Conservation (phyloP, 2,113 vertebrate genomes). For the Pristiophorus japonicus region DNA sequence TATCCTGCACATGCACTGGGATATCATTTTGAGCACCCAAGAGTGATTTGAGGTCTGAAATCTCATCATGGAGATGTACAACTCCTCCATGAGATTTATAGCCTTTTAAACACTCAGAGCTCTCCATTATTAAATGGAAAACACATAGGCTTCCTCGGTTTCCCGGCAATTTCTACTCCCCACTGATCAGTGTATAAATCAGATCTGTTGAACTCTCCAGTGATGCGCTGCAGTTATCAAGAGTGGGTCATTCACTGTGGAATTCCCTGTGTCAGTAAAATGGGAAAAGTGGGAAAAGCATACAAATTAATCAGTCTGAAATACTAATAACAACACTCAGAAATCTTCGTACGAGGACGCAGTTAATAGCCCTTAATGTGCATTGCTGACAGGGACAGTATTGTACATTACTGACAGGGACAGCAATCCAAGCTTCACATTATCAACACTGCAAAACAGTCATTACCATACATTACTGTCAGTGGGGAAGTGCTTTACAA, state of each 20-base stretch:
- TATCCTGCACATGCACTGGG: neutral
- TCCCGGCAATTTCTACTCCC: neutral
- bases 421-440: neutral
- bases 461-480: conserved; percentile 22
- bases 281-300: neutral
- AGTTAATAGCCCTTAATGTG: neutral
- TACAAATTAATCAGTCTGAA: conserved; percentile 1
- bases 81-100: neutral
- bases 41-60: neutral
- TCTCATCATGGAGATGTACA: neutral
- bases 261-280: neutral
- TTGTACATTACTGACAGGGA: neutral
- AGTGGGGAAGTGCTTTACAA: neutral
- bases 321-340: neutral
- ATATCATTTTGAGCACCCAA: neutral
- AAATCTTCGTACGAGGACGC: too few species aligned
- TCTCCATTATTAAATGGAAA: neutral
- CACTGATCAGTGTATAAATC: neutral
- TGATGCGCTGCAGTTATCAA: neutral
- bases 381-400: neutral
- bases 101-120: neutral
- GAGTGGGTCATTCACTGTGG: neutral
- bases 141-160: neutral
- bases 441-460: neutral
- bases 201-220: neutral